These are phyloP conservation scores for Mantis religiosa DNA, from an alignment of 2,888 invertebrate species.

Conservation along the genomic window DNA sequence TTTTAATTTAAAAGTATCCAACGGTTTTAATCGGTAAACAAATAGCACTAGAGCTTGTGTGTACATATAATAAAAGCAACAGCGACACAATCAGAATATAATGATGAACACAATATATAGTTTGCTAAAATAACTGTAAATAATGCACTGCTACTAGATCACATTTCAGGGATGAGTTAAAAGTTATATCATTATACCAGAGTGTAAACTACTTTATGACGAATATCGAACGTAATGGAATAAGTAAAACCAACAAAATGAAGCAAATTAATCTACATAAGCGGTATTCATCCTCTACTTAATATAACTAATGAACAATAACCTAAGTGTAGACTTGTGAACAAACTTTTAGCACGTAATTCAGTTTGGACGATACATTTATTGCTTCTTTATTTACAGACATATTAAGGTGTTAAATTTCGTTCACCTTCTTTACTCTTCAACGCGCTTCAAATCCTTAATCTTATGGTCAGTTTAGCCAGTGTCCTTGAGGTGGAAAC, in stretches of 20 bases:
- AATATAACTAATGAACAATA: background rate
- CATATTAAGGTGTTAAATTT: too few species aligned
- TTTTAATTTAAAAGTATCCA: background rate
- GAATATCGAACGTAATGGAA: background rate
- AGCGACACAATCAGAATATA: background rate
- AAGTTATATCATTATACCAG: background rate
- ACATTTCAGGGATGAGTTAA: background rate
- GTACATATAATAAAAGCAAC: background rate
- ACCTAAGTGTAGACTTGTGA: background rate
- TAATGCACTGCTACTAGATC: background rate
- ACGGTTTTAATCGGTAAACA: background rate
- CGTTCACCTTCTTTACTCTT: too few species aligned
- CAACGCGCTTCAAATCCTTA: too few species aligned
- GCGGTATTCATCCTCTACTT: background rate
- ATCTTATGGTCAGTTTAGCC: too few species aligned
- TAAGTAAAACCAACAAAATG: background rate
- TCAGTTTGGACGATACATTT: too few species aligned
- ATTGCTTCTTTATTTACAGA: too few species aligned
- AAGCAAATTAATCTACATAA: background rate
- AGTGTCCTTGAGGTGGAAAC: too few species aligned
- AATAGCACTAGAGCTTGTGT: background rate
- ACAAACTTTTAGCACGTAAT: too few species aligned
- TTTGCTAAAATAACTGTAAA: background rate
- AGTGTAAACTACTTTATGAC: background rate
- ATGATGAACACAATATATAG: background rate